Percentiles rank a stretch among this genome's conserved stretches.
phyloP scores from a whole-genome alignment of 2,888 invertebrate species.

The Clostera curtula region DNA sequence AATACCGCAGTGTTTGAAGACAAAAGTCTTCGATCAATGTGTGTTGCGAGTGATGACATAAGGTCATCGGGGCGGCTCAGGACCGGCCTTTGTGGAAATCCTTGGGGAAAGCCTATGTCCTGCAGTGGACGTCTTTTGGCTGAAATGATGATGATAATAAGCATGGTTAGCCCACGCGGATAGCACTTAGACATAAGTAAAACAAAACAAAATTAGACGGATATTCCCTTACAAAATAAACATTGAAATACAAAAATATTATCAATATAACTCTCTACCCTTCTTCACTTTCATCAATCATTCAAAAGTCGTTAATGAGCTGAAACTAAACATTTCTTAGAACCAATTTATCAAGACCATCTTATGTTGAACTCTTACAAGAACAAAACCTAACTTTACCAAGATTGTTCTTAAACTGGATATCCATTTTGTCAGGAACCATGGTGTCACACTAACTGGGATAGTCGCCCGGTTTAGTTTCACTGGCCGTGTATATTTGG shows the following conservation, averaged over 20 bases:
- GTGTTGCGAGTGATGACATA: too few species aligned
- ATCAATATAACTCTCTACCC: constrained; percentile 19
- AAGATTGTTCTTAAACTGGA: constrained; percentile 23
- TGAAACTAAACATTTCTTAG: constrained; percentile 44
- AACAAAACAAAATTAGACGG: too few species aligned
- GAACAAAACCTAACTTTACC: constrained; percentile 14
- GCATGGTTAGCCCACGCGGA: too few species aligned
- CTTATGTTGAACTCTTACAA: too few species aligned
- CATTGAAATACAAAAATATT: constrained; percentile 13
- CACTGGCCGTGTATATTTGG: constrained; percentile 21
- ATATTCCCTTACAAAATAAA: constrained; percentile 1
- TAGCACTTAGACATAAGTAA: too few species aligned
- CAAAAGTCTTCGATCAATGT: too few species aligned
- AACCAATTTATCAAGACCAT: constrained; percentile 34
- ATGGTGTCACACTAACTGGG: background rate
- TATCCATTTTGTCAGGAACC: constrained; percentile 22
- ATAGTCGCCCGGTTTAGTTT: constrained; percentile 13
- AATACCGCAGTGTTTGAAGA: too few species aligned
- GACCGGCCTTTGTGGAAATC: too few species aligned
- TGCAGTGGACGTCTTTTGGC: too few species aligned
- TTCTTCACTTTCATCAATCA: constrained; percentile 43
- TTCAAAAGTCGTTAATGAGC: constrained; percentile 48
- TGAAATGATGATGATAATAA: too few species aligned
- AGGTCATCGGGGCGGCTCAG: too few species aligned
- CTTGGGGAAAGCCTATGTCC: too few species aligned